Evolutionary conservation across 2,797 vertebrate species (phyloP).

Genomic region (Pagetopsis macropterus): DNA sequence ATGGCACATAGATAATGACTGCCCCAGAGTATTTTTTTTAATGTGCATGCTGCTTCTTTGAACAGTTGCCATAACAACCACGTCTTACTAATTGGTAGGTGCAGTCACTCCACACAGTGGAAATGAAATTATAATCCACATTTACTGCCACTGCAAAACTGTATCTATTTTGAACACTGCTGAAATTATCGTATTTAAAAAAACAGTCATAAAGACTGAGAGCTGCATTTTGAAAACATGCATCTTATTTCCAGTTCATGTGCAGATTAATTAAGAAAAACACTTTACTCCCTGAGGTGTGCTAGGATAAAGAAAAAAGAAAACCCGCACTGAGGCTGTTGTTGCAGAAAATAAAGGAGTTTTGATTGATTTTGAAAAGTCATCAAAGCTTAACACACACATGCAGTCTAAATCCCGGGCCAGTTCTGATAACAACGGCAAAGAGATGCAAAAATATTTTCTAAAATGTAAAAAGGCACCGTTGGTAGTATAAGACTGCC

Average conservation of each 20-base stretch:
- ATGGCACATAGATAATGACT: background rate
- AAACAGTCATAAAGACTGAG: constrained; percentile 2
- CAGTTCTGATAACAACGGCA: background rate
- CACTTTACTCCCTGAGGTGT: constrained; percentile 60
- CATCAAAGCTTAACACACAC: background rate
- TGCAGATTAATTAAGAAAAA: constrained; percentile 20
- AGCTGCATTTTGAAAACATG: constrained; percentile 4
- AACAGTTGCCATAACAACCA: constrained; percentile 30
- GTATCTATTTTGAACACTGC: background rate
- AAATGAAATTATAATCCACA: constrained; percentile 16
- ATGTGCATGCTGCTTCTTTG: background rate
- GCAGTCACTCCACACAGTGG: constrained; percentile 60
- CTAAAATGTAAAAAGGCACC: background rate
- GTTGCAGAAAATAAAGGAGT: constrained; percentile 2
- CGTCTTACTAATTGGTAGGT: constrained; percentile 13
- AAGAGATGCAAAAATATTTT: background rate
- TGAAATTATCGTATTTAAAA: background rate
- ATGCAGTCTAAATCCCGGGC: rapidly evolving
- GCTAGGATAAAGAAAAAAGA: background rate
- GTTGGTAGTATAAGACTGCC: background rate
- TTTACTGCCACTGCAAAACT: background rate
- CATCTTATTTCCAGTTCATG: background rate
- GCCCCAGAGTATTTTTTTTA: background rate
- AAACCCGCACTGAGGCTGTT: constrained; percentile 17
- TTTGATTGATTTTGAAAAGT: background rate